Base-by-base conservation (phyloP, 1,140 invertebrate genomes). In the Rhynchophorus ferrugineus region DNA sequence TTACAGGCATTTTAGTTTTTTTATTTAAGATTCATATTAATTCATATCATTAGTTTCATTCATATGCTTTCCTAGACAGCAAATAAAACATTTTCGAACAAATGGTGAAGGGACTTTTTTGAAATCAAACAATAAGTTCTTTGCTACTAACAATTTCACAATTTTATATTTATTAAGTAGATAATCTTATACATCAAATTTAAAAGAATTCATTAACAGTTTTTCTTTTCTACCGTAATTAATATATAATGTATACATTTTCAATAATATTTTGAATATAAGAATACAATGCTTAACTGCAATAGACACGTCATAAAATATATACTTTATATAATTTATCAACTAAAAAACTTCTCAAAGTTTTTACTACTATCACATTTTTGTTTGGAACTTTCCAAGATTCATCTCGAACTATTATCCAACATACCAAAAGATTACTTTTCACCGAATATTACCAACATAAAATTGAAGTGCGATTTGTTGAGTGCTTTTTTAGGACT, bases 281-380 rank as follows among this genome's bases (percentile, higher is more conserved):
- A 55, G 45, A 55, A 55, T 55, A 55, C 45, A 49, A 29, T 44
- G 39, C 47, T 55, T 49, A 55, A 49, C 39, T 3, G 49, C 36
- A 55, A 49, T 55, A 55, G 46, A 55, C 52, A 54, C 46, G 37
- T 54, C 52, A 54, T 54, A 54, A 54, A 54, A 54, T 54, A 54
- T 54, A 54, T 54, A 54, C 44, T 54, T 48, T 54, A 48, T 54
- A 47, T 48, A 37, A 47, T 47, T 38, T 41, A 55, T 44, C 20
- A 49, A 55, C 39, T 44, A 49, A 55, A 55, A 55, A 49, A 49
- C 42, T 55, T 20, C 13, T 55, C 53, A 49, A 49, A 49, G 34
- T 49, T 55, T 49, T 54, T 46, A 42, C 53, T 55, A 55, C 46
- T 55, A 55, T 55, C 53, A 55, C 53, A 55, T 54, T 49, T 54